Evolutionary conservation across 64 coral and sea anemone species (phyloP), one percentile per base, ranked within the genome.

Genomic region (Pachyseris speciosa): DNA sequence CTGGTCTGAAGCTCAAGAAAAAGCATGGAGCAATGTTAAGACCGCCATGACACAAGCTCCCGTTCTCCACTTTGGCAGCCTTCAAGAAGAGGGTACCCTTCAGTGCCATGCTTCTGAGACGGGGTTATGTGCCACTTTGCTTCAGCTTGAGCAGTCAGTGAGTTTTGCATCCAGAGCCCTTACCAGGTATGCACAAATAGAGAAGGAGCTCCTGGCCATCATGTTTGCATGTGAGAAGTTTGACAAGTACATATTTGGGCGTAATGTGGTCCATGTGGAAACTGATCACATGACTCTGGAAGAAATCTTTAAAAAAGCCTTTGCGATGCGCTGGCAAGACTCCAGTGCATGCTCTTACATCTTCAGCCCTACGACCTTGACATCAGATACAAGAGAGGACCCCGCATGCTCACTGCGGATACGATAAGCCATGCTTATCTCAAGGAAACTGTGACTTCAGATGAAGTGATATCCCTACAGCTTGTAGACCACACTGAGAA

Each of bases 1-100:
- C 11, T 78, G 75, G 75, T 27, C n/a, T 11, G 51, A 58, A 15
- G 4, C 75, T 9, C 75, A 78, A 6, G 26, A 78, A 22, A 51
- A 49, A 29, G 75, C 75, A 22, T 52, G 47, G 76, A 61, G 39
- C 19, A 34, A 80, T 57, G 33, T 80, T 13, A 53, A 80, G 40
- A 61, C 22, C 3, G 26, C 76, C 76, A 80, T 57, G 26, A 55
- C 47, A 24, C 12, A 34, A 40, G 36, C 49, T 5, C 49, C 49
- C 0, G 76, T 57, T 10, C 36, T 80, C 20, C 51, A 49, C 31
- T 69, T 37, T 37, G 32, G 34, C 33, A 69, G 33, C 33, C 66
- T 12, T 1, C 9, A 69, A 33, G 66, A 37, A 34, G 66, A 64
- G 60, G 60, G 2, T 27, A 64, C 26, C 22, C 60, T 64, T 9